Base-by-base conservation (phyloP, 1,140 invertebrate species). In the Pectinophora gossypiella region DNA sequence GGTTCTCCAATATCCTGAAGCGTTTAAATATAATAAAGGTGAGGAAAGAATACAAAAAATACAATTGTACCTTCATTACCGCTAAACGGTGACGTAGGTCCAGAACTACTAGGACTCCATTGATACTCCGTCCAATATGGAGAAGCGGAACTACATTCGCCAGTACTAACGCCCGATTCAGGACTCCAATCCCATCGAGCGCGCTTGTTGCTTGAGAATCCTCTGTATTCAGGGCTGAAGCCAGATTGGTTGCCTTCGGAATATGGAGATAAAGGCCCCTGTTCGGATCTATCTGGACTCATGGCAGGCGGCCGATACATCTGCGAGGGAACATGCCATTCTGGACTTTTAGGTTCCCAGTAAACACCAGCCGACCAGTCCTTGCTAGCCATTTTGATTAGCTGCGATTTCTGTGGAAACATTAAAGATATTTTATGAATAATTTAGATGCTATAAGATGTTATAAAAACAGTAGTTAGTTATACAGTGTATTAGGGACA, bases 321-420 rank as follows among this genome's bases (percentile, higher is more conserved):
- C 38, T 64, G 58, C 20, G 38, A 32, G 13, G 54, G 53, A 21
- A 66, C 58, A 9, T 68, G 67, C 76, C 74, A 81, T 48, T 85
- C 81, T 9, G 78, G 72, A 40, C 76, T 74, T 59, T 83, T 87
- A 3, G 69, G 73, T 40, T 87, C 85, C 75, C 76, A 87, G 45
- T 78, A 82, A 3, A 83, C 73, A 19, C 82, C 76, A 18, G 74
- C 68, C 7, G 81, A 75, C 83, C 85, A 86, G 49, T 87, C 83
- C 43, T 85, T 80, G 38, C 68, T 73, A 1, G 72, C 79, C 75
- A 84, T 84, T 64, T 79, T 78, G 36, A 81, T 75, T 9, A 85
- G 27, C 59, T 75, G 72, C 12, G 79, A 72, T 66, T 72, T 84
- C 82, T 85, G 61, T 27, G 5, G 5, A 27, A 27, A 27, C 5